Evolutionary conservation across 2,888 invertebrate species (phyloP), one percentile per base, ranked within the genome.

Genomic region (Sarcophaga carnaria): DNA sequence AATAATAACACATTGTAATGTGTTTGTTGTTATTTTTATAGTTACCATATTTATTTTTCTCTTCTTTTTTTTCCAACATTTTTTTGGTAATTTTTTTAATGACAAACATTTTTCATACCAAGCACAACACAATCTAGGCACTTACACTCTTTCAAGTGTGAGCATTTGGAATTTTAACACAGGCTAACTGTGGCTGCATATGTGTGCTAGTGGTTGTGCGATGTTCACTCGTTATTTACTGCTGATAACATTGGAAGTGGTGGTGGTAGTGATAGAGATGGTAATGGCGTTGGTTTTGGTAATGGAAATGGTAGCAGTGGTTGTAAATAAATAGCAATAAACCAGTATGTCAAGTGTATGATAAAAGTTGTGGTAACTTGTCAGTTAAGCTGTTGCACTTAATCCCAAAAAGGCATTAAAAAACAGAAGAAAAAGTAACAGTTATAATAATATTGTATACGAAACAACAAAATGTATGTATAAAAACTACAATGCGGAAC

Each of bases 341-440:
- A 60, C 59, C 81, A 76, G 74, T 64, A 74, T 77, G 81, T 78
- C 85, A 85, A 81, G 85, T 75, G 81, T 78, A 70, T 85, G 75
- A 85, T 75, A 82, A 82, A 85, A 85, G 59, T 60, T 82, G 78
- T 66, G 81, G 85, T 81, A 75, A 78, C 69, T 78, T 82, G 81
- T 79, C 78, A 82, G 64, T 78, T 69, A 69, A 77, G 62, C 62
- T 20, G 22, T 10, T 20, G 10, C 62, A 62, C 20, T 22, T 20
- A 62, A 62, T 10, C 22, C n/a, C n/a, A 62, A 20, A n/a, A 20
- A 62, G 6, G 20, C 17, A 54, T 54, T 17, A 14, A 54, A 12
- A 14, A 37, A 37, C 37, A 37, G 37, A 8, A 10, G 37, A 37
- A 8, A 37, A 8, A 37, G 37, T 37, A 37, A 37, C 37, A 37